Evolutionary conservation across 2,797 vertebrate species (phyloP), one percentile per base, ranked within the genome.

Genomic region (Synaphobranchus kaupii): DNA sequence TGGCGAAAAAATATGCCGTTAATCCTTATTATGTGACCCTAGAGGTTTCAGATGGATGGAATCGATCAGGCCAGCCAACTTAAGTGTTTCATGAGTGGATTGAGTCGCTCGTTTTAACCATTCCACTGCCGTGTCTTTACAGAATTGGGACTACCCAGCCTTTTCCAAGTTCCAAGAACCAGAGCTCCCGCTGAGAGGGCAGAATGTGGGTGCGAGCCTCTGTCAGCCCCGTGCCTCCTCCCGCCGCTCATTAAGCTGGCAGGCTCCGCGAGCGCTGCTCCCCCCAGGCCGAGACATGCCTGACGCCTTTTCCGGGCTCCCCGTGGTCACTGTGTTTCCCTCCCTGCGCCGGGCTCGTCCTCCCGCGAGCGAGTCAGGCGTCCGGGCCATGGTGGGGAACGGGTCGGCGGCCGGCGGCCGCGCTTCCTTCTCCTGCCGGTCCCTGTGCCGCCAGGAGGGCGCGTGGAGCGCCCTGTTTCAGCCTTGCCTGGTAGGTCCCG

Each of bases 401-500:
- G 93, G 95, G 0, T 93, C 96, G 82, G 93, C 95, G 28, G 95
- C 95, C 0, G 92, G 96, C 0, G 94, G 96, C 0, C 88, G 96
- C 89, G 96, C 95, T 89, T 96, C 96, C 0, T 96, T 96, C 89
- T 96, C 96, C 81, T 96, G 96, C 90, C 96, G 96, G 83, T 95
- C 96, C 25, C 96, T 96, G 93, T 96, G 96, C 89, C 96, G 96
- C 89, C 94, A 96, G 0, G 96, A 96, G 89, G 96, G 96, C 76
- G 93, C 95, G 95, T 96, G 96, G 96, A 95, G 94, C 15, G 94
- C 96, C 89, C 92, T 96, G 90, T 96, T 95, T 0, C 93, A 96
- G 7, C 89, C 94, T 47, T 96, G 94, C 89, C 94, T 96, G 91
- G 96, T 96, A 94, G 96, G 96, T 96, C 89, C 12, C 31, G 78